Base-by-base conservation (phyloP, 1,140 invertebrate genomes). In the Pemphigus obesinymphae region DNA sequence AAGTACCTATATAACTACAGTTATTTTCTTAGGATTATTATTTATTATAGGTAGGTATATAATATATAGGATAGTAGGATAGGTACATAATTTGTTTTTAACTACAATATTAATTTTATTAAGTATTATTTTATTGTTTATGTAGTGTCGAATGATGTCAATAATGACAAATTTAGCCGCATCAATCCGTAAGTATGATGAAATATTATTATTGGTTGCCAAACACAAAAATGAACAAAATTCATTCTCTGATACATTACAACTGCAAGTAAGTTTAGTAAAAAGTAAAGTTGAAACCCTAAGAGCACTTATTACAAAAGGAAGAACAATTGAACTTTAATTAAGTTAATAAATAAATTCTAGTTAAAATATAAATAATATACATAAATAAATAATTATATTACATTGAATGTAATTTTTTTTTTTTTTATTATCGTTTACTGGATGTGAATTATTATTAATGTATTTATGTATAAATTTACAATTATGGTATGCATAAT, bases 231-330 rank as follows among this genome's bases (percentile, higher is more conserved):
- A 80, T 63, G 40, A 80, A 58, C 76, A 63, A 61, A 43, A 40
- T 45, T 37, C 15, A 45, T 80, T 80, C 6, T 45, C 76, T 29
- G 76, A 80, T 63, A 43, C 55, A 63, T 80, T 80, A 80, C 76
- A 63, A 45, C 15, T 80, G 11, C 76, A 80, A 45, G 55, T 80
- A 11, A 80, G 63, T 45, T 29, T 80, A 63, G 53, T 61, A 17
- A 61, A 63, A 61, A 80, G 55, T n/a, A 80, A 45, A 63, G 23
- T 80, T 20, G 34, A 80, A 80, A 80, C 76, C 13, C n/a, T 80
- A 80, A 26, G 31, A 29, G 76, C 76, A n/a, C 26, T 80, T 43
- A 45, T 61, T 29, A 80, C 76, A 13, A 80, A 80, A 45, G 76
- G 76, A 45, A 63, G 37, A 61, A 43, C 76, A 31, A 80, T 63